These are phyloP conservation scores for Dynastes grantii DNA, from an alignment of 2,888 invertebrate species.

Conservation along the genomic window DNA sequence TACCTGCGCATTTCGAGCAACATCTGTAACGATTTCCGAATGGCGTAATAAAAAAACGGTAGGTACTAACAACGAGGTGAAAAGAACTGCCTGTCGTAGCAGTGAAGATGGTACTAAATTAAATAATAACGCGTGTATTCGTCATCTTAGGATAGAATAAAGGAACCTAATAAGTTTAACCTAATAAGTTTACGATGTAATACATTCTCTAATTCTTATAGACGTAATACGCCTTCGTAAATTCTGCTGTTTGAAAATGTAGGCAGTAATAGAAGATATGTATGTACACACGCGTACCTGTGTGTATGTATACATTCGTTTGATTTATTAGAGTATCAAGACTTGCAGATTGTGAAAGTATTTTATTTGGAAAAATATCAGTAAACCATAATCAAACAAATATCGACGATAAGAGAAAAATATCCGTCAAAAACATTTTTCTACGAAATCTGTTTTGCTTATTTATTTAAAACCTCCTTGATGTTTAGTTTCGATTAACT, in stretches of 20 bases:
- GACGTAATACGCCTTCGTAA: conserved; percentile 20
- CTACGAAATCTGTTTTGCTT: not conserved
- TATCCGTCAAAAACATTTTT: not conserved
- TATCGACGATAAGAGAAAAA: not conserved
- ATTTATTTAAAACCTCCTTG: too few relatives aligned
- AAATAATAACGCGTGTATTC: not conserved
- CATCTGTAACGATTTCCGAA: not conserved
- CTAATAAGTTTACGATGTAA: conserved; percentile 7
- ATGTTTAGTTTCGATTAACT: too few relatives aligned
- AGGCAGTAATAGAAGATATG: conserved; percentile 4
- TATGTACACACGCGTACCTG: not conserved
- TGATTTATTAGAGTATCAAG: conserved; percentile 13
- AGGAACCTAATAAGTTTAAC: not conserved
- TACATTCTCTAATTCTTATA: conserved; percentile 9
- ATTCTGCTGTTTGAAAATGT: conserved; percentile 9
- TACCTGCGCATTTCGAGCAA: not conserved
- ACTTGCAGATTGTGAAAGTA: not conserved
- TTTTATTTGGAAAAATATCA: conserved; percentile 15
- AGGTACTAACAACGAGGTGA: not conserved
- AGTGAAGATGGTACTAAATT: not conserved
- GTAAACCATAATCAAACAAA: not conserved
- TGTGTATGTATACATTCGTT: too few relatives aligned
- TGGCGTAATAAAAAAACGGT: not conserved
- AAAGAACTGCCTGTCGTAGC: not conserved
- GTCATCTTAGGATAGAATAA: conserved; percentile 12